Percentiles rank a stretch among this genome's conserved stretches.
These are phyloP conservation scores for Callimorpha dominula DNA, from an alignment of 2,888 invertebrate genomes.

Conservation along the genomic window DNA sequence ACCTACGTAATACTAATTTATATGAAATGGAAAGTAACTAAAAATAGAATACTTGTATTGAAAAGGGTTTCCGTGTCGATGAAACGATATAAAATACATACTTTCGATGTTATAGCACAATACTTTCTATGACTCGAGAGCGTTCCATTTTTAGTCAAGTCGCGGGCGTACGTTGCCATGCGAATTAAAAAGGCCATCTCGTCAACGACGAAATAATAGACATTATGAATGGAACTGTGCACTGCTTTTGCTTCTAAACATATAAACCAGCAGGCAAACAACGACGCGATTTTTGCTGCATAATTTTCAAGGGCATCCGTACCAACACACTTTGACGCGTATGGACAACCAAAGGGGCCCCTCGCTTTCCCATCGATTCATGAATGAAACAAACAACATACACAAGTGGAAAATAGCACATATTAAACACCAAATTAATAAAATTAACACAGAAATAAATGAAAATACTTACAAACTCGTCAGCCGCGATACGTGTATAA, in stretches of 20 bases:
- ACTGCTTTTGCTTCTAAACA: conserved; percentile 62
- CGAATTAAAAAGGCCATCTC: conserved; percentile 59
- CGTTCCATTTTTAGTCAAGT: conserved; percentile 81
- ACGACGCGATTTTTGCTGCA: conserved; percentile 83
- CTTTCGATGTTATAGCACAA: conserved; percentile 71
- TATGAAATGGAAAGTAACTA: conserved; percentile 43
- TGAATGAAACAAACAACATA: conserved; percentile 78
- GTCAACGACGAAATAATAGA: conserved; percentile 51
- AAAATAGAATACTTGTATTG: conserved; percentile 38
- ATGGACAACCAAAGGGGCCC: conserved; percentile 61
- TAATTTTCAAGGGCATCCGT: conserved; percentile 86
- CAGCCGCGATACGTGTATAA: conserved; percentile 85
- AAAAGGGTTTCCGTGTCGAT: conserved; percentile 59
- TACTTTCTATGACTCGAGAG: conserved; percentile 79
- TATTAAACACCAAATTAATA: conserved; percentile 63
- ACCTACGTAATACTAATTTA: conserved; percentile 20
- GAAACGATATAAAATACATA: conserved; percentile 61
- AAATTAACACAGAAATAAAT: conserved; percentile 80
- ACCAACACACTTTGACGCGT: conserved; percentile 61
- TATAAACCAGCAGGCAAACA: conserved; percentile 64
- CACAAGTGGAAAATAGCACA: conserved; percentile 63
- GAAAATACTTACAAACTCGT: conserved; percentile 86
- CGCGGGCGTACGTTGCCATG: conserved; percentile 73
- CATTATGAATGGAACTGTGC: conserved; percentile 67
- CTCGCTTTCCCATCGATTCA: conserved; percentile 66